Conservation (phyloP, 2,797 vertebrate genomes). For the Channa striata region DNA sequence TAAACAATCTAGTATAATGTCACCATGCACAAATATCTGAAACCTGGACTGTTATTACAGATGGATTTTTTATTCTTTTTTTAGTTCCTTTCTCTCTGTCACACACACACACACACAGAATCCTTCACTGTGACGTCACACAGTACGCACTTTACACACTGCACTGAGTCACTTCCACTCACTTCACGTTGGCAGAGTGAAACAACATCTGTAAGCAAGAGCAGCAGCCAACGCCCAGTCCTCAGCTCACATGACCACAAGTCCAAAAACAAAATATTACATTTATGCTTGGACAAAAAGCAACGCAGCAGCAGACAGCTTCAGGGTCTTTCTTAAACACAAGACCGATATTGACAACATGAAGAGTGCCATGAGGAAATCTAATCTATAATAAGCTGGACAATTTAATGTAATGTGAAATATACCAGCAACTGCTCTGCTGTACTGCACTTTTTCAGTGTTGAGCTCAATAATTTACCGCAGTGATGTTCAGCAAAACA, state of each 20-base stretch:
- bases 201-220: slow-evolving; percentile 63
- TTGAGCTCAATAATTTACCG: not conserved
- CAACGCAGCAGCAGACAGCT: slow-evolving; percentile 20
- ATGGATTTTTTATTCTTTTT: not conserved
- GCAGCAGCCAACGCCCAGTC: slow-evolving; percentile 60
- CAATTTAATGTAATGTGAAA: not conserved
- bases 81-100: not conserved
- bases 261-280: slow-evolving; percentile 35
- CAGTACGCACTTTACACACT: slow-evolving; percentile 58
- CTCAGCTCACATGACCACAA: slow-evolving; percentile 29
- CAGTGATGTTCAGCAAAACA: not conserved
- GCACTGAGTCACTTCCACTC: slow-evolving; percentile 72
- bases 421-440: not conserved
- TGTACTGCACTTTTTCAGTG: not conserved
- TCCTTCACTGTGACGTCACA: slow-evolving; percentile 60
- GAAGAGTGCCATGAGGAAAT: not conserved
- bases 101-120: slow-evolving; percentile 24
- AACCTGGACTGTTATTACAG: slow-evolving; percentile 14
- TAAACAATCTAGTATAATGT: slow-evolving; percentile 8
- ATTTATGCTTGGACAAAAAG: slow-evolving; percentile 29
- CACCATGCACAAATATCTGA: slow-evolving; percentile 15
- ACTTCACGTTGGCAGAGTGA: slow-evolving; percentile 59
- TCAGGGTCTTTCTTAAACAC: too few relatives aligned
- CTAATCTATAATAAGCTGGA: not conserved
- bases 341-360: too few relatives aligned